Evolutionary conservation across 2,113 vertebrate species (phyloP), one percentile per base, ranked within the genome.

Genomic region (Neoarius graeffei): DNA sequence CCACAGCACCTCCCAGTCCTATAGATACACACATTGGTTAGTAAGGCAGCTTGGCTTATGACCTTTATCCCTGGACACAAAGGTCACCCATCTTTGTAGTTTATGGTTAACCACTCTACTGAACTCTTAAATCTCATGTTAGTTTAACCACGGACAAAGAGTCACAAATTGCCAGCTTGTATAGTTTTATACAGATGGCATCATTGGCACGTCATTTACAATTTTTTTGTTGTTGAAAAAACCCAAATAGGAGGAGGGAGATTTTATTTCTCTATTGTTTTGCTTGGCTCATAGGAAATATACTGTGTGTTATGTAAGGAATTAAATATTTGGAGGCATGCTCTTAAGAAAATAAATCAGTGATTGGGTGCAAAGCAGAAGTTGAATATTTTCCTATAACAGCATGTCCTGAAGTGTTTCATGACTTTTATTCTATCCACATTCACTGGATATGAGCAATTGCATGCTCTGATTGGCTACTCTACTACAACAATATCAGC

Each of bases 1-100:
- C 98, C 0, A 98, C 92, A 0, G 98, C 98, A 71, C 98, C 98
- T 3, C 98, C 98, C 0, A 99, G 96, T 89, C 98, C 98, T 99
- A 92, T 0, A 54, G 20, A 52, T 82, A 87, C 27, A 81, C 17
- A 86, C 85, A 83, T 1, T 64, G n/a, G 30, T 84, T 84, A 60
- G 80, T 35, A 81, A 19, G 7, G 27, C 9, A 57, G 54, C 4
- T 82, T 66, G 48, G 7, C 15, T 79, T 54, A 20, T 56, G 23
- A 73, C n/a, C 66, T 48, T 60, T 7, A 48, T 84, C 11, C 60
- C 57, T 30, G 25, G 14, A 10, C 6, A 48, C 59, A 60, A 35
- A 35, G 50, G 42, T 23, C 9, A 57, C 42, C 14, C 1, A 42
- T 13, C 2, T 42, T 66, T 0, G 3, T 25, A 42, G 19, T 2